Base-by-base conservation (phyloP, 2,888 invertebrate species). In the Drosophila melanosoma region DNA sequence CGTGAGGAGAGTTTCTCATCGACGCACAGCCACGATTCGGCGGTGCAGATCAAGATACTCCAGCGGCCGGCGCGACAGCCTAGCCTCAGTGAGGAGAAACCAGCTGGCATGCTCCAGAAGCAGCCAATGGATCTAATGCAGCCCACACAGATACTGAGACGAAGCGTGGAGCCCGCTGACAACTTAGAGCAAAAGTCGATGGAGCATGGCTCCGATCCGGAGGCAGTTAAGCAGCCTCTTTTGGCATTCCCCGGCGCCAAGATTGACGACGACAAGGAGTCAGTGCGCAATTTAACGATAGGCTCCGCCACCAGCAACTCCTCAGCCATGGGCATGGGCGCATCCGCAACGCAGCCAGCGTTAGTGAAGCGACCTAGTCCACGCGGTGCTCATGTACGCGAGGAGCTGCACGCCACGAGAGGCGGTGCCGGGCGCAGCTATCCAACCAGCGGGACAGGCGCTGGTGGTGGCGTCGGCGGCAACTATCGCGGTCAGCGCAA, bases 401-500 rank as follows among this genome's bases (percentile, higher is more conserved):
- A 79, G 0, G 82, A 87, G 40, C 23, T 64, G 51, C 80, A 80
- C 20, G 17, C 64, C 8, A 32, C 40, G 20, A 40, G 69, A 45
- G 54, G 69, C 2, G 72, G 45, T 7, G 66, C 69, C 2, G 69
- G 70, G 29, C 87, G 92, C 20, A 87, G 81, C n/a, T 91, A 90
- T 70, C 59, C 71, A 7, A 20, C 67, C 23, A 80, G 82, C 42
- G 80, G 87, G 29, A 63, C 76, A 11, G 68, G 71, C 7, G 29
- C 91, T 92, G 93, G 95, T 40, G 94, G 38, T 11, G 36, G 53
- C 17, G 33, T 94, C 76, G 94, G 94, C 71, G 65, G 94, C 78
- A 94, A 94, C 76, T 81, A 94, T 93, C 79, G 94, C 48, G 92
- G 94, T 51, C 93, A 90, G 66, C 91, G 92, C 88, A 89, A 90